Evolutionary conservation across 92 coral and sea anemone genomes (phyloP), one percentile per base, ranked within the genome.

Genomic region (Parazoanthus atlanticus): DNA sequence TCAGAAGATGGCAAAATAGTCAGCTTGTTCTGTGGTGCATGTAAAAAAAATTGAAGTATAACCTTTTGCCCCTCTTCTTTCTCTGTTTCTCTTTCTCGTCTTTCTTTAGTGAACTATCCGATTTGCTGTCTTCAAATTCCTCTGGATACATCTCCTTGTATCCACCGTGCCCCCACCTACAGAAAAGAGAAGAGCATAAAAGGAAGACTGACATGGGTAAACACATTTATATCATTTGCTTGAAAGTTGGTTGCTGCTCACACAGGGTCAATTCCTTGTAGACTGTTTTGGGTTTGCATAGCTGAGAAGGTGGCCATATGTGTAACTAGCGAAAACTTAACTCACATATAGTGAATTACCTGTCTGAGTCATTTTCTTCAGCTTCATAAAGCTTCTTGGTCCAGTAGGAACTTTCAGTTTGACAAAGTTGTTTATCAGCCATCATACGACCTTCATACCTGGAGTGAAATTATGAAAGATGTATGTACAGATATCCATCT

Each of bases 151-250:
- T 91, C 78, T 97, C 99, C 86, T 84, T 93, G 89, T 93, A 97
- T 17, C 99, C 99, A 93, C 93, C 90, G 54, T 97, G 99, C 25
- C 99, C 98, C 99, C 99, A 97, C 82, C 99, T 97, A 70, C 77
- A 41, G 70, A 32, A 36, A 21, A 65, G 25, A 26, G 8, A 41
- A 21, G 25, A 11, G 26, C 23, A 49, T 26, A 25, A 25, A 26
- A 34, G 43, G 23, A 34, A 25, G 6, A 32, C 19, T 25, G 16
- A 5, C 2, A 3, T 61, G n/a, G 28, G 9, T 61, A 61, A 52
- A 52, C 38, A 52, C 58, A 52, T 13, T 1, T 52, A 52, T 2
- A 52, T 6, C 26, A 19, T 26, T 61, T 61, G 67, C 26, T 61
- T 61, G 67, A 23, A 13, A 19, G 26, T 61, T 26, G 26, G 26